A percentile compares a stretch with the other conserved stretches of the same genome.
Conservation (phyloP, 2,888 invertebrate genomes). For the Leptura quadrifasciata region DNA sequence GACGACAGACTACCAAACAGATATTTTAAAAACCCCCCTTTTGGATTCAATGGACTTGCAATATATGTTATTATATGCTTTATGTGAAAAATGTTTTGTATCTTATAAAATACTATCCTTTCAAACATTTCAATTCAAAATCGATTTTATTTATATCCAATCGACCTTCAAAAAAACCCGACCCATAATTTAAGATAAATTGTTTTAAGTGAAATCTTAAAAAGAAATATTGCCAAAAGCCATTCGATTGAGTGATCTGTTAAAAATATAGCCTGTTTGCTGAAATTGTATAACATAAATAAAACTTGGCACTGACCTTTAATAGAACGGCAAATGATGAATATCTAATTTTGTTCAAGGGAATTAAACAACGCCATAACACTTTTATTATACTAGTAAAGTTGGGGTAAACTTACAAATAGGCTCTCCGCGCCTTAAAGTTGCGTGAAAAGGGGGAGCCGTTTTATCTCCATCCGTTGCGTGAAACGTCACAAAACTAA, state of each 20-base stretch:
- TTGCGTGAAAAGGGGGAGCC: not conserved
- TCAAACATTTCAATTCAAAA: not conserved
- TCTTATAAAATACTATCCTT: not conserved
- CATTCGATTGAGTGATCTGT: conserved; percentile 26
- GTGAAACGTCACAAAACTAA: not conserved
- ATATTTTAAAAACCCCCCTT: too few relatives aligned
- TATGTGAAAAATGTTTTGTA: not conserved
- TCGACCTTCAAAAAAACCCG: conserved; percentile 11
- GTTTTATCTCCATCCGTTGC: not conserved
- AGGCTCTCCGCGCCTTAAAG: too few relatives aligned
- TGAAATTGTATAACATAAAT: conserved; percentile 15
- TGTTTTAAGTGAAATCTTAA: conserved; percentile 32
- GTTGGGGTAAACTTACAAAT: not conserved
- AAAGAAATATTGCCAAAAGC: conserved; percentile 9
- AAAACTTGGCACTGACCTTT: conserved; percentile 31
- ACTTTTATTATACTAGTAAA: not conserved
- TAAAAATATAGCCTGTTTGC: conserved; percentile 14
- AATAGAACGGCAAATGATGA: not conserved
- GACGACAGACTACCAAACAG: too few relatives aligned
- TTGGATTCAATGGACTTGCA: too few relatives aligned
- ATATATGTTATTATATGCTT: too few relatives aligned
- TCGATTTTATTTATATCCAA: conserved; percentile 14
- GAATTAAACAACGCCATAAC: not conserved
- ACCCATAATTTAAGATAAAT: not conserved
- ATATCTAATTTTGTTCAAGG: conserved; percentile 9